A percentile compares a stretch with the other conserved stretches of the same genome.
Evolutionary conservation across 2,888 invertebrate genomes (phyloP).

Genomic region (Mylabris sibirica): DNA sequence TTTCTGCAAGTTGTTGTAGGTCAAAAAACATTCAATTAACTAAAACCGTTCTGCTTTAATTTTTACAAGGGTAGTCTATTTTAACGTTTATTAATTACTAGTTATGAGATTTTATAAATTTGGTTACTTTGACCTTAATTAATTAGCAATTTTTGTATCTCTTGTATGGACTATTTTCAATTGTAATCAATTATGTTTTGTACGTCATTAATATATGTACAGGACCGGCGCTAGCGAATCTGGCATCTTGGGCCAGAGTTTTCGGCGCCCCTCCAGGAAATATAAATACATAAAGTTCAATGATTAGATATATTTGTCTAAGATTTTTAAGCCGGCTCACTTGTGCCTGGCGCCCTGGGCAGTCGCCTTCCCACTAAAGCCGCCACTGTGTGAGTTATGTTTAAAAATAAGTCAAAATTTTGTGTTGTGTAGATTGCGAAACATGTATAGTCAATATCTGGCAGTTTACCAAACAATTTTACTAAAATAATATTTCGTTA

Average conservation of each 20-base stretch:
- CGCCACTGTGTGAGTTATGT: constrained; percentile 16
- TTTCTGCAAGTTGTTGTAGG: not conserved
- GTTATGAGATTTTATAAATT: not conserved
- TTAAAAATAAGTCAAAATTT: constrained; percentile 24
- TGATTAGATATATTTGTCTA: too few relatives aligned
- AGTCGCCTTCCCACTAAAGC: too few relatives aligned
- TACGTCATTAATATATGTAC: not conserved
- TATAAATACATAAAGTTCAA: too few relatives aligned
- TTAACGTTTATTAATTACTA: not conserved
- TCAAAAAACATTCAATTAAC: constrained; percentile 5
- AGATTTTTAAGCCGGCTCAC: too few relatives aligned
- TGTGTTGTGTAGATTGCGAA: constrained; percentile 25
- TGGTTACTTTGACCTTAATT: not conserved
- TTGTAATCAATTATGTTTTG: constrained; percentile 20
- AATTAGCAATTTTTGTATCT: not conserved
- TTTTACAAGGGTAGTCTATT: not conserved
- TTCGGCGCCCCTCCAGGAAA: too few relatives aligned
- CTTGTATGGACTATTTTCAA: not conserved
- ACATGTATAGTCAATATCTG: constrained; percentile 14
- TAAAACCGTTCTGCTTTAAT: not conserved
- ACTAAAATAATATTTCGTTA: constrained; percentile 26
- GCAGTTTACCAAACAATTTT: constrained; percentile 20
- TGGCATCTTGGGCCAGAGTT: too few relatives aligned
- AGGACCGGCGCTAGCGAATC: too few relatives aligned
- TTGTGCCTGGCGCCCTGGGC: too few relatives aligned